A percentile compares a stretch with the other conserved stretches of the same genome.
Evolutionary conservation across 2,113 vertebrate genomes (phyloP).

Genomic region (Rhodinocichla rosea): DNA sequence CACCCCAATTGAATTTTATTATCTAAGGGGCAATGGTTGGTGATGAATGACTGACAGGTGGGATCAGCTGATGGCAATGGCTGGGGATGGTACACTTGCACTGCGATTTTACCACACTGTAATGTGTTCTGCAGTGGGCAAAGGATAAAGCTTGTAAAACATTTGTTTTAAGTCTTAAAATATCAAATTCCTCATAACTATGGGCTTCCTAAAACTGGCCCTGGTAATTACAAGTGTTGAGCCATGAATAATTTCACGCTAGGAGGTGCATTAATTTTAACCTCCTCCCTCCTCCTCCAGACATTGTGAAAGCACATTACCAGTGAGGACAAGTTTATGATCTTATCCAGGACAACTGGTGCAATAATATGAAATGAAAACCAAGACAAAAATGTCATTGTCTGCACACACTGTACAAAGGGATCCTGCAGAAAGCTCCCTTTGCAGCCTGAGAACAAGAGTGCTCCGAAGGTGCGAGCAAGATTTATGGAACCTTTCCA

Average conservation of each 20-base stretch:
- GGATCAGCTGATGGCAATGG: slow-evolving; percentile 64
- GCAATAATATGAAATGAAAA: slow-evolving; percentile 59
- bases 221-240: slow-evolving; percentile 73
- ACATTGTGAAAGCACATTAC: slow-evolving; percentile 40
- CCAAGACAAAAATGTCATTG: slow-evolving; percentile 59
- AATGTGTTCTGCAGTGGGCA: slow-evolving; percentile 61
- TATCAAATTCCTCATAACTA: slow-evolving; percentile 77
- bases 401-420: slow-evolving; percentile 21
- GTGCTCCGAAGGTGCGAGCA: neutral
- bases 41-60: slow-evolving; percentile 73
- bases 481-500: slow-evolving; percentile 33
- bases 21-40: neutral
- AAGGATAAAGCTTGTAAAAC: slow-evolving; percentile 72
- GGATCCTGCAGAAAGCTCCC: slow-evolving; percentile 17
- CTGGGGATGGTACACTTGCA: slow-evolving; percentile 13
- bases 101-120: neutral
- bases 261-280: slow-evolving; percentile 40
- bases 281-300: slow-evolving; percentile 45
- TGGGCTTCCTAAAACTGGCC: slow-evolving; percentile 58
- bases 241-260: slow-evolving; percentile 67
- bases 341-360: slow-evolving; percentile 64
- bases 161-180: slow-evolving; percentile 85
- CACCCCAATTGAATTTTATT: neutral
- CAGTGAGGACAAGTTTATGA: slow-evolving; percentile 66
- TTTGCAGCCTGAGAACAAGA: neutral